A percentile compares a stretch with the other conserved stretches of the same genome.
These are phyloP conservation scores for Marmota monax DNA, from an alignment of 2,113 vertebrate species.

Conservation along the genomic window DNA sequence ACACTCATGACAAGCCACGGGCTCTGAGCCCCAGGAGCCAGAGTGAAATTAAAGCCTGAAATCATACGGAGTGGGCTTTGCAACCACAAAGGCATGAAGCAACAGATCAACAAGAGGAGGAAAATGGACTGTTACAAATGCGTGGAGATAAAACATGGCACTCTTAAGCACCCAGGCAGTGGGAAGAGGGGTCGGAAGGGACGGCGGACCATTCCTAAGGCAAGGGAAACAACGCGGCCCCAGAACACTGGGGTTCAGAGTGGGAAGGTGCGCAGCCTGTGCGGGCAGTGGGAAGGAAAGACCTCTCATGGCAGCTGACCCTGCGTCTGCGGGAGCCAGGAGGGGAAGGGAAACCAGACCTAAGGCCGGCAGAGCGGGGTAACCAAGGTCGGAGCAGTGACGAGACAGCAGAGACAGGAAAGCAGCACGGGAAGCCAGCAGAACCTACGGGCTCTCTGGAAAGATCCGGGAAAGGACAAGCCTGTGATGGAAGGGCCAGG, in stretches of 20 bases:
- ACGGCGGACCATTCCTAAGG: not conserved
- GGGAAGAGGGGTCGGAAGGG: not conserved
- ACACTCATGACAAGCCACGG: not conserved
- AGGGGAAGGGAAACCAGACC: not conserved
- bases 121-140: not conserved
- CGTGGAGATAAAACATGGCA: not conserved
- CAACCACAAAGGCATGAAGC: not conserved
- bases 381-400: not conserved
- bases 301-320: fast-evolving
- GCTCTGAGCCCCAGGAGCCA: fast-evolving
- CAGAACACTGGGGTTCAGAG: not conserved
- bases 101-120: not conserved
- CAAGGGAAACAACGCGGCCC: not conserved
- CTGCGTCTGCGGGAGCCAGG: not conserved
- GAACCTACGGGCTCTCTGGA: not conserved
- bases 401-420: not conserved
- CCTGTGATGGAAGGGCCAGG: no score
- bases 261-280: no score
- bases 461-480: not conserved
- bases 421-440: no score
- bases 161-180: no score
- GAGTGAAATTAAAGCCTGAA: not conserved
- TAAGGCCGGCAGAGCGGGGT: not conserved
- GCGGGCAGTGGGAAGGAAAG: not conserved
- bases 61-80: not conserved